phyloP scores from a whole-genome alignment of 2,888 invertebrate species.

The Merodon equestris region DNA sequence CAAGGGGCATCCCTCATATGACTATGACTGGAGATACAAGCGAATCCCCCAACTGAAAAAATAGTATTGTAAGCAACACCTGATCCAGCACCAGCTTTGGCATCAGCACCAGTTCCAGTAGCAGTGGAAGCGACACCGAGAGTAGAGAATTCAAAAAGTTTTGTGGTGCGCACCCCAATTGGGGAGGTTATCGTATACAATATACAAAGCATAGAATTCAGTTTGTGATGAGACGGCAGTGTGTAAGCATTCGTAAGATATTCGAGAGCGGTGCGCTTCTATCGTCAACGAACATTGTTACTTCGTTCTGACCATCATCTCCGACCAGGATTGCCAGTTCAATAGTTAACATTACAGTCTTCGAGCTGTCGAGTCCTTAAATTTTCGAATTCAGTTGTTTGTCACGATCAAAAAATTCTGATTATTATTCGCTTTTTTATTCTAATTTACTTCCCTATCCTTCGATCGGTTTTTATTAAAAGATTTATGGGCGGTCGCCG shows the following conservation, averaged over 20 bases:
- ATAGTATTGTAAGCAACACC: neutral
- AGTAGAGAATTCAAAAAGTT: constrained; percentile 29
- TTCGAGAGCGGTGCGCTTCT: constrained; percentile 55
- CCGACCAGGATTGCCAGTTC: constrained; percentile 41
- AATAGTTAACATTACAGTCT: constrained; percentile 1
- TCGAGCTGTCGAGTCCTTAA: constrained; percentile 8
- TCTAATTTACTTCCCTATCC: neutral
- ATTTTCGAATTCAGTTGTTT: constrained; percentile 15
- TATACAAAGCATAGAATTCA: constrained; percentile 47
- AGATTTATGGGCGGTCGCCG: constrained; percentile 34
- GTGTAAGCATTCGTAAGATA: constrained; percentile 60
- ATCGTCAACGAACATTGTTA: constrained; percentile 27
- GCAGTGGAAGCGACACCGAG: constrained; percentile 11
- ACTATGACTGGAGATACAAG: constrained; percentile 13
- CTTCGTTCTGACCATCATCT: constrained; percentile 25
- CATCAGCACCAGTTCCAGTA: constrained; percentile 2
- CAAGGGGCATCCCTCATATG: constrained; percentile 13
- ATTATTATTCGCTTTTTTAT: too few species aligned
- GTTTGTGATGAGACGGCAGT: constrained; percentile 64
- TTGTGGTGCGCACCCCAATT: constrained; percentile 55
- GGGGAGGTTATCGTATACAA: constrained; percentile 54
- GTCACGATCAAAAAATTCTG: neutral
- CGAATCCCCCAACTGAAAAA: neutral
- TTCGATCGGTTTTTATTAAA: too few species aligned
- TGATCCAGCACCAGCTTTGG: constrained; percentile 10